Evolutionary conservation across 2,113 vertebrate species (phyloP), one percentile per base, ranked within the genome.

Genomic region (Nestor notabilis): DNA sequence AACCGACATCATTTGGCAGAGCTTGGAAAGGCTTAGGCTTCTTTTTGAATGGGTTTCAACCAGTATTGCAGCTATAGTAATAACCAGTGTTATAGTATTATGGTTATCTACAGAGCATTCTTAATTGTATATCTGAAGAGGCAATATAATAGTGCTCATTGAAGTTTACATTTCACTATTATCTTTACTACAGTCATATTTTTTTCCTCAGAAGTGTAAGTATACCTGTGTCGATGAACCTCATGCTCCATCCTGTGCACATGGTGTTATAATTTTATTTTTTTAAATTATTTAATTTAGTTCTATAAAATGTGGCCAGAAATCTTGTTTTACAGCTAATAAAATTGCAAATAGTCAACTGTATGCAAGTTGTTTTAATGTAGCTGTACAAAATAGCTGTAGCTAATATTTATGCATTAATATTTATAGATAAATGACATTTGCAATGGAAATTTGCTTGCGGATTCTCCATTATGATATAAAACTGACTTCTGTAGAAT

Each of bases 361-460:
- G 46, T 93, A 46, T 80, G n/a, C 19, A 39, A 63, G 49, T 58
- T 80, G 39, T 70, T 74, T 88, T 87, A 93, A 80, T 50, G 50
- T 63, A 77, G 39, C 75, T 68, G 29, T 70, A 37, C 3, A 3
- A 90, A 94, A 65, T 77, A 92, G 49, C 58, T 90, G 46, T 66
- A 75, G 82, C 82, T 93, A 86, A 53, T 89, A 90, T 69, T 87
- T 93, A 86, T 86, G 27, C 60, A 43, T 93, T 93, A 70, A 55
- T 96, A 95, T 93, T 90, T 76, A 91, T 92, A 68, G 85, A 83
- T 35, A 83, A 93, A 63, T 96, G 71, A 77, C 49, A 93, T 96
- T 95, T 96, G 76, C 85, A 92, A 77, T 92, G 93, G 82, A 95
- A 94, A 94, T 92, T 83, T 86, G 31, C 68, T 92, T 92, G 41